phyloP scores from a whole-genome alignment of 2,888 invertebrate genomes.

The Flexamia atlantica region DNA sequence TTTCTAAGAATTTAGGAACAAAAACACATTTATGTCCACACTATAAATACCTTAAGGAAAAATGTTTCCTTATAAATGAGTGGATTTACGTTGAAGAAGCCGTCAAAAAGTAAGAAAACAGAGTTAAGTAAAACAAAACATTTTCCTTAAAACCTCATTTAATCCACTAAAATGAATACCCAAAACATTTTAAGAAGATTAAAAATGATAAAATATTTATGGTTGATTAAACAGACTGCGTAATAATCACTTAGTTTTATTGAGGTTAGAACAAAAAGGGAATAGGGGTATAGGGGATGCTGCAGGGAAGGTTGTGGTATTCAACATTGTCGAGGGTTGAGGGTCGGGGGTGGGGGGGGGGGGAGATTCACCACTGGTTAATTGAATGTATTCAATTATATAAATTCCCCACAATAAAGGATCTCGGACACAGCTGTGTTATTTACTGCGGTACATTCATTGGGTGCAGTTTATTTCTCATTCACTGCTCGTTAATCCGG shows the following conservation, averaged over 20 bases:
- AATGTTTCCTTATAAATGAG: no score
- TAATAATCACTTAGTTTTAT: neutral
- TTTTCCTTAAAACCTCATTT: no score
- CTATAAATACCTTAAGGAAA: no score
- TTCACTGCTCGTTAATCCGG: no score
- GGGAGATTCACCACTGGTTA: neutral
- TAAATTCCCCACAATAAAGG: neutral
- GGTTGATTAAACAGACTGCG: neutral
- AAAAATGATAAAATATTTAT: neutral
- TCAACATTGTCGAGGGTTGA: neutral
- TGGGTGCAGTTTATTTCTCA: no score
- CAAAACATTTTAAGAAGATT: no score
- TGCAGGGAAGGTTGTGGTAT: neutral
- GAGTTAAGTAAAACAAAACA: no score
- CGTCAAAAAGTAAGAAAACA: no score
- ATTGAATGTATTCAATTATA: conserved; percentile 27
- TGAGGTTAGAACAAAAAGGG: neutral
- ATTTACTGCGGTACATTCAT: neutral
- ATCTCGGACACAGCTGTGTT: neutral
- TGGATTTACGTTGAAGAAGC: no score
- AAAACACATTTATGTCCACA: no score
- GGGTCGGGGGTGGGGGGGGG: neutral
- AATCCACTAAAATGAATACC: no score
- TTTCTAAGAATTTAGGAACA: no score
- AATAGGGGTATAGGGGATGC: neutral